phyloP scores from a whole-genome alignment of 2,888 invertebrate species.

The Philereme transversata region DNA sequence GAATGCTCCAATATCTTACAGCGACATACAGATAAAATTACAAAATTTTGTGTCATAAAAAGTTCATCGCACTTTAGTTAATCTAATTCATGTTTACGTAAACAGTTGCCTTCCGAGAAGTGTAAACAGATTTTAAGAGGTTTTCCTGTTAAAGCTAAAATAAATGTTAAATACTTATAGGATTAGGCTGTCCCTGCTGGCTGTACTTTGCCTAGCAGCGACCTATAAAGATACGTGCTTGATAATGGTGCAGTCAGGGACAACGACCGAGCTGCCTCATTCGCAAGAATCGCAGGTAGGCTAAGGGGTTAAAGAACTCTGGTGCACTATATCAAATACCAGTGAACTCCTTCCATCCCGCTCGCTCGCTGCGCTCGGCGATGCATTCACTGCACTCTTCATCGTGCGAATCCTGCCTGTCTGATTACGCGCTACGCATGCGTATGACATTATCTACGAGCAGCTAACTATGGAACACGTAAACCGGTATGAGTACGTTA shows the following conservation, averaged over 20 bases:
- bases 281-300: slow-evolving; percentile 83
- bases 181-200: slow-evolving; percentile 47
- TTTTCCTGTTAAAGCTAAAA: slow-evolving; percentile 16
- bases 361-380: slow-evolving; percentile 69
- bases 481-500: slow-evolving; percentile 56
- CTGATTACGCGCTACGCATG: slow-evolving; percentile 79
- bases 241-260: slow-evolving; percentile 79
- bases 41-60: slow-evolving; percentile 16
- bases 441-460: slow-evolving; percentile 74
- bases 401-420: slow-evolving; percentile 82
- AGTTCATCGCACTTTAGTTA: slow-evolving; percentile 22
- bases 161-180: background rate
- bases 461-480: slow-evolving; percentile 60
- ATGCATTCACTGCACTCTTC: slow-evolving; percentile 69
- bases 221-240: slow-evolving; percentile 81
- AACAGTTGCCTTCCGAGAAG: slow-evolving; percentile 22
- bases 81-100: slow-evolving; percentile 21
- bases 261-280: slow-evolving; percentile 82
- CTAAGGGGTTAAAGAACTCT: slow-evolving; percentile 84
- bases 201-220: slow-evolving; percentile 67
- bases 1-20: no score
- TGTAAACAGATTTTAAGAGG: slow-evolving; percentile 1
- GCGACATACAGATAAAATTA: background rate
- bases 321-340: slow-evolving; percentile 84
- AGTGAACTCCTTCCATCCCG: slow-evolving; percentile 77